These are phyloP conservation scores for Merops nubicus DNA, from an alignment of 2,113 vertebrate genomes.

Conservation along the genomic window DNA sequence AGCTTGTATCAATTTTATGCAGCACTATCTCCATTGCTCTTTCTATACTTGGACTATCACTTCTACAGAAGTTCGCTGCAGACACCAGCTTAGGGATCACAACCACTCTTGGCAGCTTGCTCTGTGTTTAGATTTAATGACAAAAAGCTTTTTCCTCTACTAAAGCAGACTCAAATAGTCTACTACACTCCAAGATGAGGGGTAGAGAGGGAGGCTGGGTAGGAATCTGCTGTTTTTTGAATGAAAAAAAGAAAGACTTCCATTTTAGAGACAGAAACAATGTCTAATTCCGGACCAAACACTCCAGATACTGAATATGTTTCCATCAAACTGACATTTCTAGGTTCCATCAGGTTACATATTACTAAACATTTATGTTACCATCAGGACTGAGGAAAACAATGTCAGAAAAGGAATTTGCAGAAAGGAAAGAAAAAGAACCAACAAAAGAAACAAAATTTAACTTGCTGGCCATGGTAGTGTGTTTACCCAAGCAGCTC, in stretches of 20 bases:
- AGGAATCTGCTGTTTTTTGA: neutral
- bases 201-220: fast-evolving
- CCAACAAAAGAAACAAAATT: neutral
- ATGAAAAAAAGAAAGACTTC: neutral
- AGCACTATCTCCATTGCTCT: neutral
- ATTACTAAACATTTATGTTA: neutral
- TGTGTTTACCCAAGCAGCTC: neutral
- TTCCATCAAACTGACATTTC: neutral
- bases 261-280: neutral
- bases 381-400: neutral
- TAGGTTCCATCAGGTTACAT: neutral
- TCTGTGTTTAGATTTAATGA: neutral
- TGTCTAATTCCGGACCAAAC: neutral
- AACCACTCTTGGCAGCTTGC: neutral
- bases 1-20: neutral
- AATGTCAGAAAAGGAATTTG: neutral
- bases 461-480: neutral
- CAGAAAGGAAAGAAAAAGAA: neutral
- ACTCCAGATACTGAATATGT: neutral
- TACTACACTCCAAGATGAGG: fast-evolving
- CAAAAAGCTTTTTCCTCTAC: neutral
- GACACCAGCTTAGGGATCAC: neutral
- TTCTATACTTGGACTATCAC: neutral
- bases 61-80: neutral
- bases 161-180: neutral